Percentiles rank a stretch among this genome's conserved stretches.
Evolutionary conservation across 2,797 vertebrate genomes (phyloP).

Genomic region (Thamnophis elegans): DNA sequence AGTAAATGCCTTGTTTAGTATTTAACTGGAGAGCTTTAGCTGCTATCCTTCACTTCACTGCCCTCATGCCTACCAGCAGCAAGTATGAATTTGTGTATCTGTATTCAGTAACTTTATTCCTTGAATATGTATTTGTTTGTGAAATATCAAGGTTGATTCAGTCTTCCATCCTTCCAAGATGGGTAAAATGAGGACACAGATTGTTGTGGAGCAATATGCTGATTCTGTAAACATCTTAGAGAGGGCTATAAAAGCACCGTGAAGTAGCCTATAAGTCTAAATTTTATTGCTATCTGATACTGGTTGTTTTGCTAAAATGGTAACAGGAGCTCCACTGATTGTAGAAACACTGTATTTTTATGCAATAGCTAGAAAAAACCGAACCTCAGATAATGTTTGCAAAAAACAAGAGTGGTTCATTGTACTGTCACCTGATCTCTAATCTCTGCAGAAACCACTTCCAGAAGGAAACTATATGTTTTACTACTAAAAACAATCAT

Average conservation of each 20-base stretch:
- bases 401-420: slow-evolving; percentile 45
- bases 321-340: neutral
- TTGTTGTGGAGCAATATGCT: neutral
- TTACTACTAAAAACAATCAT: slow-evolving; percentile 46
- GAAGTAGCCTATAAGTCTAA: neutral
- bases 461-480: slow-evolving; percentile 59
- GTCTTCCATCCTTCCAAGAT: neutral
- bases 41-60: neutral
- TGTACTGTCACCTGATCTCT: slow-evolving; percentile 57
- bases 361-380: neutral
- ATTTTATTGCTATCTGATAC: neutral
- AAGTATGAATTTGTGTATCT: neutral
- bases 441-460: slow-evolving; percentile 38
- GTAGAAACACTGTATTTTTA: neutral
- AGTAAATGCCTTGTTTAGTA: neutral
- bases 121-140: neutral
- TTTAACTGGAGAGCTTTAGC: neutral
- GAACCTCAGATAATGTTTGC: neutral
- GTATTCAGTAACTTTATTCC: neutral
- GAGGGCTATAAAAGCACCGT: neutral
- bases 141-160: neutral
- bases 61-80: neutral
- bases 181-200: neutral
- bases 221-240: neutral
- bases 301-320: neutral